A percentile compares a stretch with the other conserved stretches of the same genome.
These are phyloP conservation scores for Sylvicola cinctus DNA, from an alignment of 2,888 invertebrate genomes.

Conservation along the genomic window DNA sequence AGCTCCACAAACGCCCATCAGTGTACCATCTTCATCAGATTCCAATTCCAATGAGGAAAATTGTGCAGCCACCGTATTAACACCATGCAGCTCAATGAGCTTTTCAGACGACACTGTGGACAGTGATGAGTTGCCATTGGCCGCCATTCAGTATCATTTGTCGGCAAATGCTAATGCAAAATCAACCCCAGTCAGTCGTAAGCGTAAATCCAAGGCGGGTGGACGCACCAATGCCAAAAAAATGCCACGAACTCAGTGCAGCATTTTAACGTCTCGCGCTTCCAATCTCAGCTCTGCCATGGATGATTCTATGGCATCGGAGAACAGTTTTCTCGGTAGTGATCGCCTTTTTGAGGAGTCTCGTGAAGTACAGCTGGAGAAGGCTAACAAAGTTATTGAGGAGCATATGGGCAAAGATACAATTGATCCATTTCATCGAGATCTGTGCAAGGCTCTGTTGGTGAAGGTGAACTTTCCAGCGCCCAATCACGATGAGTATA, in stretches of 20 bases:
- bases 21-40: too few species aligned
- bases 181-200: not conserved
- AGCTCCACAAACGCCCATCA: too few species aligned
- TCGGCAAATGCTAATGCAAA: slow-evolving; percentile 8
- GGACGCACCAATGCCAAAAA: not conserved
- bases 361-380: slow-evolving; percentile 19
- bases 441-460: slow-evolving; percentile 46
- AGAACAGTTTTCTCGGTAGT: slow-evolving; percentile 24
- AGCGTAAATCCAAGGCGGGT: not conserved
- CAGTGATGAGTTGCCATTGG: slow-evolving; percentile 15
- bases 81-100: not conserved
- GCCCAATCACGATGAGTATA: slow-evolving; percentile 33
- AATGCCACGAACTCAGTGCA: not conserved
- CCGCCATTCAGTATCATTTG: slow-evolving; percentile 11
- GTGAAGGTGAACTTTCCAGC: slow-evolving; percentile 52
- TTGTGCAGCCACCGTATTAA: too few species aligned
- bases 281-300: slow-evolving; percentile 5
- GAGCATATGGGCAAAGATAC: slow-evolving; percentile 20
- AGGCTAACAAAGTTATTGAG: slow-evolving; percentile 20
- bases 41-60: too few species aligned
- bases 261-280: slow-evolving; percentile 1
- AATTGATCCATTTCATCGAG: slow-evolving; percentile 68
- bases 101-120: slow-evolving; percentile 3
- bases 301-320: slow-evolving; percentile 19
- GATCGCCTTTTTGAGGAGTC: slow-evolving; percentile 21